Base-by-base conservation (phyloP, 2,888 invertebrate species). In the Ochropacha duplaris region DNA sequence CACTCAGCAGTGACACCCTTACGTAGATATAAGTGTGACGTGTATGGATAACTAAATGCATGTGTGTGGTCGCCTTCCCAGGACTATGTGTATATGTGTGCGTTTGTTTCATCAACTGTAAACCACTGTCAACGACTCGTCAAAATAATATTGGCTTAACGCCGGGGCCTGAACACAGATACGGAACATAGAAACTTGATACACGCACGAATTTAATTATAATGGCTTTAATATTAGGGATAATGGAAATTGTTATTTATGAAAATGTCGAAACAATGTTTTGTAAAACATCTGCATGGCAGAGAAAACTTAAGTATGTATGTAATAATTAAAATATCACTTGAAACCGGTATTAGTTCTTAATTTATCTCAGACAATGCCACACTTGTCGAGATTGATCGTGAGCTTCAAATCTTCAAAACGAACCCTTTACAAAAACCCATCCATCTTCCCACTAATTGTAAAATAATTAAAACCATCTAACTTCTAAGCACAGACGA, bases 121-220 rank as follows among this genome's bases (percentile, higher is more conserved):
- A 91, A 89, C 90, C 90, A 90, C 90, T 92, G 91, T 91, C 91
- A 90, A 88, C 90, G 88, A 89, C 90, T 90, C 90, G 88, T 92
- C 90, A 90, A 91, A 92, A 90, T 90, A 90, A 88, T 88, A 90
- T 90, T 90, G 87, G 90, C 88, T 90, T 89, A 88, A 80, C 84
- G 81, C 80, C 69, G 82, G 78, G 79, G 79, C 83, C 78, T 81
- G 84, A 81, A 83, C 77, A 79, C 76, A 83, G 80, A 82, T 76
- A 80, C 75, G 78, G 79, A 84, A 83, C 78, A 77, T 71, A 78
- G 84, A 79, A 85, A 88, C 84, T 85, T 84, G 84, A 88, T 88
- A 88, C 83, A 71, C 75, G 82, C 83, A 81, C 79, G 81, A 85
- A 84, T 86, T 88, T 86, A 87, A 87, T 88, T 82, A 81, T 67